Percentiles rank a stretch among this genome's conserved stretches.
These are phyloP conservation scores for Gnatocerus cornutus DNA, from an alignment of 2,888 invertebrate genomes.

Conservation along the genomic window DNA sequence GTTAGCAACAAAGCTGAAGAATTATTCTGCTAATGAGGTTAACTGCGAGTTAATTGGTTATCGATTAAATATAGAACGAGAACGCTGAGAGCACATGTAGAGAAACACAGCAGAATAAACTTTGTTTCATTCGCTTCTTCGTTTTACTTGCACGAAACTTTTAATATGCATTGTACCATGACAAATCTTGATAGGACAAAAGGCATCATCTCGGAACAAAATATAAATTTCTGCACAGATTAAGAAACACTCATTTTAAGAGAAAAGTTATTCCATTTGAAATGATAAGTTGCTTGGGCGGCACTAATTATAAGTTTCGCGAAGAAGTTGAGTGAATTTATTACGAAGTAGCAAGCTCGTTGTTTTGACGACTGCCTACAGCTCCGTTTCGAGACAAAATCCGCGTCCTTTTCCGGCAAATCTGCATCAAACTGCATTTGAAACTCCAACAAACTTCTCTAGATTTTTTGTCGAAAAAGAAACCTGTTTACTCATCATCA, in stretches of 20 bases:
- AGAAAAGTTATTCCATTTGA: constrained; percentile 41
- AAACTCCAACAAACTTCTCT: no score
- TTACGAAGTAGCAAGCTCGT: constrained; percentile 39
- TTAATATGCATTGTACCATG: constrained; percentile 1
- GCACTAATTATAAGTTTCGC: constrained; percentile 44
- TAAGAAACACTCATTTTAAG: constrained; percentile 25
- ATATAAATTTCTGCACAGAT: constrained; percentile 32
- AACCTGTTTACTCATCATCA: constrained; percentile 55
- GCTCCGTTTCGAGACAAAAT: neutral
- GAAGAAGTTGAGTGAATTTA: constrained; percentile 43
- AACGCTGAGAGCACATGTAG: no score
- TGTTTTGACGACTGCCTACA: constrained; percentile 45
- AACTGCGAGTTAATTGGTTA: neutral
- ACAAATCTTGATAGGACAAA: constrained; percentile 7
- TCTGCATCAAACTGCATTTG: no score
- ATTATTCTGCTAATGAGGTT: constrained; percentile 17
- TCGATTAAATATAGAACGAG: neutral
- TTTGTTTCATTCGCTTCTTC: neutral
- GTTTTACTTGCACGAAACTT: neutral
- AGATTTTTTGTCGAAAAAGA: constrained; percentile 3
- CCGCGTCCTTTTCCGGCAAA: no score
- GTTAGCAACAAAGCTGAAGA: constrained; percentile 19
- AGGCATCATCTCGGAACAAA: constrained; percentile 17
- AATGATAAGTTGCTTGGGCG: constrained; percentile 41
- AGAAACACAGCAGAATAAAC: no score